Evolutionary conservation across 2,797 vertebrate genomes (phyloP), one percentile per base, ranked within the genome.

Genomic region (Salmo trutta): DNA sequence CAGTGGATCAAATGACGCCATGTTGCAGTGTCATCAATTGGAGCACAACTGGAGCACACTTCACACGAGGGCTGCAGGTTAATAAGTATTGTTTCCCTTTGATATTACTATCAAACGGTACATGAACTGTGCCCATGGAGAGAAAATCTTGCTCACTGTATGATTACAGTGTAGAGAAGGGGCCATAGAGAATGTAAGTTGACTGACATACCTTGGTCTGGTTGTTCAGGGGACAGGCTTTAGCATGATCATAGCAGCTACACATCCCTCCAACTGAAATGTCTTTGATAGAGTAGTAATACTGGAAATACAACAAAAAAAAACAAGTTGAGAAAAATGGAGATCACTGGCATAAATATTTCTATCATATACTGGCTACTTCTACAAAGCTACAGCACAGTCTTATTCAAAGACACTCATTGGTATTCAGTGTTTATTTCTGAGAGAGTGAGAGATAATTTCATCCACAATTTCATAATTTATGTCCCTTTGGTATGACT

Each of bases 261-360:
- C 98, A 99, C 97, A 99, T 99, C 70, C 98, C 98, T 89, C 98
- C 98, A 10, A 98, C 95, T 0, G 98, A 99, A 88, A 99, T 97
- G 88, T 99, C 98, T 93, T 99, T 99, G 89, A 99, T 93, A 5
- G 98, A 98, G 88, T 99, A 99, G 90, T 97, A 99, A 91, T 99
- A 99, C 98, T 99, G 93, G 74, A 91, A 88, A 86, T 81, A 81
- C 87, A 80, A 59, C 24, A 24, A 19, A 10, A 59, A 10, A 19
- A 24, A 24, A 71, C 70, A 17, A 53, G 56, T 24, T 27, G 21
- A 3, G 47, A 8, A 7, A 29, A 27, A 54, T 15, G 24, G 15
- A 3, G 51, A 14, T 71, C 5, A 12, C 6, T n/a, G 27, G 14
- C 16, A 31, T 68, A 0, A 31, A 71, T 12, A 16, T 24, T 15